Percentiles rank a stretch among this genome's conserved stretches.
Evolutionary conservation across 2,888 invertebrate genomes (phyloP).

Genomic region (Caenorhabditis plicata): DNA sequence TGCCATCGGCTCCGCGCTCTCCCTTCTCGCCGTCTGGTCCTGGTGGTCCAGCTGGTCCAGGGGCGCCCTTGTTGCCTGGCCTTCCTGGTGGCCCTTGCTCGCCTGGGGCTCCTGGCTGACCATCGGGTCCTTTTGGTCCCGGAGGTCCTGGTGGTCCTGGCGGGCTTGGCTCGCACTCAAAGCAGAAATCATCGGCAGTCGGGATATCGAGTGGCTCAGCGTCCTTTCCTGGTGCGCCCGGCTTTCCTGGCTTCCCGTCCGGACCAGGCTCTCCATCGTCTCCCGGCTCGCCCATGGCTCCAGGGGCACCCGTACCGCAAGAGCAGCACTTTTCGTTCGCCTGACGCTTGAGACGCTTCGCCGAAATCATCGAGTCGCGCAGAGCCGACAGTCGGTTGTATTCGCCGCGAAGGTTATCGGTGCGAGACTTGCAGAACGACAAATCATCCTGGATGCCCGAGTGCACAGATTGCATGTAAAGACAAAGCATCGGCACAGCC

Average conservation of each 20-base stretch:
- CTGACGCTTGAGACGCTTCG: slow-evolving; percentile 25
- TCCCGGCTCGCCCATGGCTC: slow-evolving; percentile 40
- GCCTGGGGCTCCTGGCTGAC: slow-evolving; percentile 31
- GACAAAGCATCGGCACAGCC: slow-evolving; percentile 61
- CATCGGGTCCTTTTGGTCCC: slow-evolving; percentile 35
- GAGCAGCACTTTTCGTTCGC: slow-evolving; percentile 36
- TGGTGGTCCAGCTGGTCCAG: slow-evolving; percentile 27
- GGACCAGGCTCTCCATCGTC: slow-evolving; percentile 26
- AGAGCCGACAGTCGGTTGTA: slow-evolving; percentile 38
- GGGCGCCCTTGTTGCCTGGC: slow-evolving; percentile 36
- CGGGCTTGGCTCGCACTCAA: slow-evolving; percentile 39
- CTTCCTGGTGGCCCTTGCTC: slow-evolving; percentile 38
- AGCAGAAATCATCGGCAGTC: slow-evolving; percentile 40
- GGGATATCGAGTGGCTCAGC: slow-evolving; percentile 22
- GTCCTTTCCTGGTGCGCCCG: slow-evolving; percentile 35
- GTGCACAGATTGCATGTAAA: slow-evolving; percentile 64
- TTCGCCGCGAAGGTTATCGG: slow-evolving; percentile 55
- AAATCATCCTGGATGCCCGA: slow-evolving; percentile 59
- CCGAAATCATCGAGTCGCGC: slow-evolving; percentile 22
- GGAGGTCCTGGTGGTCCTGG: slow-evolving; percentile 34
- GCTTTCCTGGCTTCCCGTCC: slow-evolving; percentile 36
- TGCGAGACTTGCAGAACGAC: slow-evolving; percentile 59
- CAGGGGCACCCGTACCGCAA: slow-evolving; percentile 46
- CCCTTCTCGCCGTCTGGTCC: slow-evolving; percentile 37
- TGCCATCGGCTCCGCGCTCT: slow-evolving; percentile 33